Evolutionary conservation across 1,140 invertebrate genomes (phyloP).

Genomic region (Colletes gigas): DNA sequence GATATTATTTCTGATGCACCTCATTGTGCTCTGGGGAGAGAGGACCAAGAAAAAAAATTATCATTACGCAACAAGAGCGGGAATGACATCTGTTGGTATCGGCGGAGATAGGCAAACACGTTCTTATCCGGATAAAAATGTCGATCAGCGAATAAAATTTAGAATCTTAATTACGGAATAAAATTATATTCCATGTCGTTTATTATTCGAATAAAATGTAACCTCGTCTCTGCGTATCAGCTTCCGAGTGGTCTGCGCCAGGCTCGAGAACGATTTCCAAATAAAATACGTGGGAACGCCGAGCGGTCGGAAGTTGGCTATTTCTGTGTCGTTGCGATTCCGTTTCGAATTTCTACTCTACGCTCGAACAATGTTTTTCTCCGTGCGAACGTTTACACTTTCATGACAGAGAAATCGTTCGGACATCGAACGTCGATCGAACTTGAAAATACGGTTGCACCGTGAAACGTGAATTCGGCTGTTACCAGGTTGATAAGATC

Average conservation of each 20-base stretch:
- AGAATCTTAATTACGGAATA: no score
- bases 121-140: no score
- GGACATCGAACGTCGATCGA: background rate
- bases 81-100: slow-evolving; percentile 27
- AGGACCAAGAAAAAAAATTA: background rate
- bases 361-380: background rate
- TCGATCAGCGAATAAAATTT: no score
- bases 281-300: slow-evolving; percentile 3
- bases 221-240: background rate
- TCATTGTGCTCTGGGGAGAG: background rate
- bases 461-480: background rate
- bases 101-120: no score
- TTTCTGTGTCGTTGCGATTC: background rate
- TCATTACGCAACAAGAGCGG: slow-evolving; percentile 14
- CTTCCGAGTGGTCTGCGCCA: slow-evolving; percentile 24
- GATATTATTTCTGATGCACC: slow-evolving; percentile 27
- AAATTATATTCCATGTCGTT: no score
- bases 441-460: background rate
- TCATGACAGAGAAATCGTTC: no score
- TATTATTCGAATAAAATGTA: no score
- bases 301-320: background rate
- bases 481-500: no score
- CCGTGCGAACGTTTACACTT: background rate
- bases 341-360: background rate
- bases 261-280: slow-evolving; percentile 14